Evolutionary conservation across 2,113 vertebrate species (phyloP).

Genomic region (Corynorhinus townsendii): DNA sequence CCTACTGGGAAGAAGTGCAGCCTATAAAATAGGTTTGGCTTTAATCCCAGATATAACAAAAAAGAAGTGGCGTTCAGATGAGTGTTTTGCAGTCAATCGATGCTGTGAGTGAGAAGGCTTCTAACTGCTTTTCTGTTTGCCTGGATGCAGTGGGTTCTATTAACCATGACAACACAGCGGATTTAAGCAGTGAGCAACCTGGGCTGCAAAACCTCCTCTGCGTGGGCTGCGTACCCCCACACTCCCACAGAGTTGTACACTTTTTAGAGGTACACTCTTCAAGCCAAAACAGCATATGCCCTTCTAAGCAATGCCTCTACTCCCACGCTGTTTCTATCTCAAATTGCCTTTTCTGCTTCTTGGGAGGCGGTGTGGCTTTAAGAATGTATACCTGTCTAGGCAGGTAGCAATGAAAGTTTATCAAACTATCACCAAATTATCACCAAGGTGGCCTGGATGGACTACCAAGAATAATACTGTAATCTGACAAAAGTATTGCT

Average conservation of each 20-base stretch:
- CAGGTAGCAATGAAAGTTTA: background rate
- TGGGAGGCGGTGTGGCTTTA: background rate
- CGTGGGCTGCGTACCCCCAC: too few relatives aligned
- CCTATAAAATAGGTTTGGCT: background rate
- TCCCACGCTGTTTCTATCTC: background rate
- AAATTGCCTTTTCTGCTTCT: background rate
- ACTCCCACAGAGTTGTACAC: too few relatives aligned
- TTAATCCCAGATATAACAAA: background rate
- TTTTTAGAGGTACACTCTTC: background rate
- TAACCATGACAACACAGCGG: background rate
- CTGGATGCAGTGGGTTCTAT: background rate
- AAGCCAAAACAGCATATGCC: background rate
- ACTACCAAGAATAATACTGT: background rate
- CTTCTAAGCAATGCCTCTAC: background rate
- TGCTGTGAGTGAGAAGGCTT: background rate
- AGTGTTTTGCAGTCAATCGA: background rate
- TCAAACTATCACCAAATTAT: background rate
- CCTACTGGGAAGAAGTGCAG: background rate
- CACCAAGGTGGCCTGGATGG: background rate
- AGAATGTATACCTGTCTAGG: background rate
- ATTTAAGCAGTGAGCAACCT: background rate
- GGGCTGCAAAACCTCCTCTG: background rate
- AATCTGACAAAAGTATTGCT: background rate
- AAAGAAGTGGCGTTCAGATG: background rate
- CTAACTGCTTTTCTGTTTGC: background rate